Evolutionary conservation across 2,797 vertebrate species (phyloP), one percentile per base, ranked within the genome.

Genomic region (Kryptopterus vitreolus): DNA sequence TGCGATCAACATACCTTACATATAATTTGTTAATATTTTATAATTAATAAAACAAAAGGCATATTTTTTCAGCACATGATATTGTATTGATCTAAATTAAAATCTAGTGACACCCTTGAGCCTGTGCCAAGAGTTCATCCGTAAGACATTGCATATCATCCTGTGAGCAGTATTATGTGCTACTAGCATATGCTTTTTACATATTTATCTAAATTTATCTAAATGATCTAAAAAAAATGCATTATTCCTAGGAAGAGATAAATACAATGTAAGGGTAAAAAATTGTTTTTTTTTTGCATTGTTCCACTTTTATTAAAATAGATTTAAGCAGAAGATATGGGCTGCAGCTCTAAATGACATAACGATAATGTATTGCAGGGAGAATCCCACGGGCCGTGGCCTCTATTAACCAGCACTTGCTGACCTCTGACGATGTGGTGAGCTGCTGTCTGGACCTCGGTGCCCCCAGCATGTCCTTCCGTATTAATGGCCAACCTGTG

Each of bases 401-500:
- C 84, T 99, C 98, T 85, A 93, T 95, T 89, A 98, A 98, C 93
- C 97, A 98, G 90, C 98, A 99, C 90, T 93, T 98, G 91, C 91
- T 99, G 91, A 95, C 92, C 86, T 96, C 96, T 0, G 98, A 99
- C 3, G 98, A 99, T 2, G 98, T 99, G 85, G 94, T 99, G 83
- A 99, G 98, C 93, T 99, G 98, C 90, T 99, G 97, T 90, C 93
- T 99, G 87, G 98, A 99, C 91, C 90, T 99, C 38, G 96, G 97
- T 0, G 95, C 96, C n/a, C 96, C 97, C 78, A 98, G 96, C 90
- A 98, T 99, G 94, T 99, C 98, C 81, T 99, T 98, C 91, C 96
- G 98, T 88, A 99, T 99, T 92, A 99, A 98, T 7, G 98, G 98
- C 24, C 98, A 99, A 87, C 98, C 98, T 0, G 98, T 99, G 58